Conservation (phyloP, 2,113 vertebrate species). For the Heterochromis multidens region DNA sequence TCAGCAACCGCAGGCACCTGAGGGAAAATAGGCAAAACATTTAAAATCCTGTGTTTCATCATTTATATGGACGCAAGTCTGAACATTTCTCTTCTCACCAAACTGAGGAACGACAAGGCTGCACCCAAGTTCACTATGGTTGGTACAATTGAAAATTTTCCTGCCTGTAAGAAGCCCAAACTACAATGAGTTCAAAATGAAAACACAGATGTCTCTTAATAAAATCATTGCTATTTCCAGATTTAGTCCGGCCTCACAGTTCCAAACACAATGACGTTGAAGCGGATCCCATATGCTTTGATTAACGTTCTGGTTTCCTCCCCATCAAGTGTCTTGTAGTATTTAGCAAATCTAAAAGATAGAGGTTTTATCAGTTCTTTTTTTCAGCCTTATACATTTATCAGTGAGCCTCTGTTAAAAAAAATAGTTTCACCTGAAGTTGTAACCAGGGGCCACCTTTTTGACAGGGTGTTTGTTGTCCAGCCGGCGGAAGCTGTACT, state of each 20-base stretch:
- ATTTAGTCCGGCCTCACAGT: conserved; percentile 72
- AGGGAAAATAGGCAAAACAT: neutral
- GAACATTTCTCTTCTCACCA: conserved; percentile 73
- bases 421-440: conserved; percentile 79
- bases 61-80: neutral
- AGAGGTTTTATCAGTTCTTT: neutral
- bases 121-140: conserved; percentile 88
- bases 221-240: neutral
- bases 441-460: conserved; percentile 84
- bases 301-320: conserved; percentile 77
- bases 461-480: conserved; percentile 77
- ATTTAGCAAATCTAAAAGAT: conserved; percentile 83
- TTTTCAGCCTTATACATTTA: neutral
- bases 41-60: neutral
- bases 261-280: conserved; percentile 86
- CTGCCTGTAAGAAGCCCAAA: conserved; percentile 71
- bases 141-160: conserved; percentile 85
- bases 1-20: conserved; percentile 83
- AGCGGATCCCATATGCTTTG: conserved; percentile 88
- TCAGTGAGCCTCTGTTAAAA: neutral
- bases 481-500: conserved; percentile 83
- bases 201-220: accelerated
- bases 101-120: conserved; percentile 79
- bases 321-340: conserved; percentile 70
- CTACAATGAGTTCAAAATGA: neutral